Evolutionary conservation across 2,888 invertebrate genomes (phyloP).

Genomic region (Octonoba sinensis): DNA sequence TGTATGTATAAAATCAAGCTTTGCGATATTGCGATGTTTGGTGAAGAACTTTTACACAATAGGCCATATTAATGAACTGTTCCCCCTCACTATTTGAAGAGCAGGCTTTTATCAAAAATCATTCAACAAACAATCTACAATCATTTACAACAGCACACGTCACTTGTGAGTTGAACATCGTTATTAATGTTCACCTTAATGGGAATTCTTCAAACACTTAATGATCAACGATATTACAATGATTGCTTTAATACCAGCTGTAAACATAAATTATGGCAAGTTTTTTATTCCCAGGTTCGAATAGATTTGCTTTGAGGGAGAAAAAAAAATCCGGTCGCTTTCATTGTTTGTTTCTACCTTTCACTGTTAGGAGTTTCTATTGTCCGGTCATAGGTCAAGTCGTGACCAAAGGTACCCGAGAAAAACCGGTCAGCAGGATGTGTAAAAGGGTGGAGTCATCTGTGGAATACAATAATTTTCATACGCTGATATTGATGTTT

Average conservation of each 20-base stretch:
- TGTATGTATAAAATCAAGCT: too few species aligned
- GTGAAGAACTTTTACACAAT: too few species aligned
- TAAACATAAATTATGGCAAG: constrained; percentile 18
- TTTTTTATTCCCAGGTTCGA: not conserved
- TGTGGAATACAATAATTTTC: not conserved
- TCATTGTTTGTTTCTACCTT: constrained; percentile 33
- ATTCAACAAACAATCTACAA: constrained; percentile 22
- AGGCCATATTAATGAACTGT: too few species aligned
- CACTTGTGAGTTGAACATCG: constrained; percentile 9
- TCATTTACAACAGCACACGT: constrained; percentile 18
- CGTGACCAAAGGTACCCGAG: not conserved
- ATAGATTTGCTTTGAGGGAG: too few species aligned
- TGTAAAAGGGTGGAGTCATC: not conserved
- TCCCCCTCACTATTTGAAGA: too few species aligned
- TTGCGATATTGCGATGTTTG: too few species aligned
- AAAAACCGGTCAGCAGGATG: not conserved
- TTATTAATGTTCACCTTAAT: constrained; percentile 47
- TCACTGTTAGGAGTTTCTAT: constrained; percentile 27
- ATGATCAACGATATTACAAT: constrained; percentile 30
- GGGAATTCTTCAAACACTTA: constrained; percentile 23
- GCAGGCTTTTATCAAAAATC: too few species aligned
- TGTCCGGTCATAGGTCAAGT: constrained; percentile 14
- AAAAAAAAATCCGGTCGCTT: not conserved
- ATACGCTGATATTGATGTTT: not conserved
- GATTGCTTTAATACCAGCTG: constrained; percentile 19